Percentiles rank a stretch among this genome's conserved stretches.
Conservation (phyloP, 2,797 vertebrate species). For the Tragopan temminckii region DNA sequence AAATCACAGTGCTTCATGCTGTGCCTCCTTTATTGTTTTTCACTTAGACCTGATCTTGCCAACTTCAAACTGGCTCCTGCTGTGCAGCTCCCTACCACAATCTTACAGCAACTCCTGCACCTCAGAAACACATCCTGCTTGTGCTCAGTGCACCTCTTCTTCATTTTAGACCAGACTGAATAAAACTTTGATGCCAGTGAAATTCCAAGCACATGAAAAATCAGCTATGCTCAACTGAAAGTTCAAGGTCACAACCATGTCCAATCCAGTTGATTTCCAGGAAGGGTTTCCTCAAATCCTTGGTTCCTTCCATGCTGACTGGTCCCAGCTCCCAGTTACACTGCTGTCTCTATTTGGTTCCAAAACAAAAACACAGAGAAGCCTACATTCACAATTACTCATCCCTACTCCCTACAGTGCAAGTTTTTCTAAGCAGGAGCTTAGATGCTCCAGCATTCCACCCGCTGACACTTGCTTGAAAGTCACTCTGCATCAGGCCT, state of each 20-base stretch:
- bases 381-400: not conserved
- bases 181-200: not conserved
- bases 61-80: slow-evolving; percentile 40
- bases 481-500: not conserved
- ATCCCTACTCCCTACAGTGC: not conserved
- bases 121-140: not conserved
- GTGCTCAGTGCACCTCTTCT: not conserved
- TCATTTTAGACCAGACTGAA: not conserved
- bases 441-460: not conserved
- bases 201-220: not conserved
- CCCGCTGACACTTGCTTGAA: not conserved
- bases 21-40: slow-evolving; percentile 1
- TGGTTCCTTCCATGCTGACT: not conserved
- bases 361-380: not conserved
- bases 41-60: not conserved
- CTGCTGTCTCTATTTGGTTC: not conserved
- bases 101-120: not conserved
- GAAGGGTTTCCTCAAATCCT: not conserved
- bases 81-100: not conserved
- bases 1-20: not conserved
- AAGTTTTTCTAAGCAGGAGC: not conserved
- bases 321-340: not conserved
- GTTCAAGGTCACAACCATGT: not conserved
- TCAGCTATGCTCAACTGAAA: not conserved
- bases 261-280: not conserved